Conservation (phyloP, 1,140 invertebrate species). For the Xylocopa sonorina region DNA sequence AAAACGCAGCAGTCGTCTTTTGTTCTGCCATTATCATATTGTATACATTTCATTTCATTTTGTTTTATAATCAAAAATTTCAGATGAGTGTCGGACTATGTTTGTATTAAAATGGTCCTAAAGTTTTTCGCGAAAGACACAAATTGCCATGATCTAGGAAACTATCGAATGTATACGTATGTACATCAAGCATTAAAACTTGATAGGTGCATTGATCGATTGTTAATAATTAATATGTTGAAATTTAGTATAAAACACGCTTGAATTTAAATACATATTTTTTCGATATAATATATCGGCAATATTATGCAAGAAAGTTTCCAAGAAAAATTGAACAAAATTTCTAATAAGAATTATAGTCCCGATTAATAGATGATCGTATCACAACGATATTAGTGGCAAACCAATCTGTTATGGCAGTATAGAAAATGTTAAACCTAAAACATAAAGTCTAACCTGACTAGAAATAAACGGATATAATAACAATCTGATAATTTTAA, state of each 20-base stretch:
- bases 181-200: neutral
- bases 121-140: neutral
- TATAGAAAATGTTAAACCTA: constrained; percentile 21
- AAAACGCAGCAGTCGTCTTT: neutral
- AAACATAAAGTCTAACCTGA: constrained; percentile 8
- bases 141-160: neutral
- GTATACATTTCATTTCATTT: no score
- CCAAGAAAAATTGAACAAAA: neutral
- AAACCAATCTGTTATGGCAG: constrained; percentile 2
- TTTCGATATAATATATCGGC: constrained; percentile 3
- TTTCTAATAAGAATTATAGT: constrained; percentile 33
- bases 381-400: neutral
- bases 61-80: neutral
- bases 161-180: no score
- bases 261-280: constrained; percentile 13
- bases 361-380: constrained; percentile 10
- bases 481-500: constrained; percentile 12
- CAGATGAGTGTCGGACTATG: neutral
- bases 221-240: neutral
- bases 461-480: neutral
- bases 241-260: constrained; percentile 3
- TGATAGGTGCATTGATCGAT: neutral
- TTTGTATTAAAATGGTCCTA: neutral
- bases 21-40: neutral
- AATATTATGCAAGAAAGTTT: neutral